A percentile compares a stretch with the other conserved stretches of the same genome.
Conservation (phyloP, 2,797 vertebrate species). For the Peromyscus nudipes region DNA sequence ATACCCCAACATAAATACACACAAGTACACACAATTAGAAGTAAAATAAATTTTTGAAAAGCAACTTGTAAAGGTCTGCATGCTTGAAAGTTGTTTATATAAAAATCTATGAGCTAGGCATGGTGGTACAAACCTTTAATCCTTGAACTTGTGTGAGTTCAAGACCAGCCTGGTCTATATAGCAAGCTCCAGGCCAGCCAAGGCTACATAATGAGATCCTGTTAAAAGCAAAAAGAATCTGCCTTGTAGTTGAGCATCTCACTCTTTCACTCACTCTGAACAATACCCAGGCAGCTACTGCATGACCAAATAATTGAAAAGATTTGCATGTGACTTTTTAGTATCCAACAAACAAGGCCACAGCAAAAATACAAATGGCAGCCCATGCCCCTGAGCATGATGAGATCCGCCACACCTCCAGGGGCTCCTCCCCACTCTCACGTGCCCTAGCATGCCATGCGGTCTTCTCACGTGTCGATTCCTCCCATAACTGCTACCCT, state of each 20-base stretch:
- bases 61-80: neutral
- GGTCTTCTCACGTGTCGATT: neutral
- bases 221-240: neutral
- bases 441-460: neutral
- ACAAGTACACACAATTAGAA: neutral
- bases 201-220: neutral
- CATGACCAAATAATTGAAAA: neutral
- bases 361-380: neutral
- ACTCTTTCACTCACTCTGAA: constrained; percentile 21
- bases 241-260: neutral
- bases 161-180: neutral
- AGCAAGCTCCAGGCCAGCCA: neutral
- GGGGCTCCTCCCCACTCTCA: neutral
- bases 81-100: neutral
- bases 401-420: fast-evolving
- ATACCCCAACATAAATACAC: neutral
- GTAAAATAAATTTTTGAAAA: neutral
- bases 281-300: neutral
- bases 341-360: neutral
- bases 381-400: neutral
- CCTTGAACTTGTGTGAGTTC: neutral
- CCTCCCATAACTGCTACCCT: neutral
- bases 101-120: neutral
- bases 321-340: neutral
- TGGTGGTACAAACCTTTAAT: neutral